Percentiles rank a stretch among this genome's conserved stretches.
Evolutionary conservation across 2,797 vertebrate genomes (phyloP).

Genomic region (Muraenolepis orangiensis): DNA sequence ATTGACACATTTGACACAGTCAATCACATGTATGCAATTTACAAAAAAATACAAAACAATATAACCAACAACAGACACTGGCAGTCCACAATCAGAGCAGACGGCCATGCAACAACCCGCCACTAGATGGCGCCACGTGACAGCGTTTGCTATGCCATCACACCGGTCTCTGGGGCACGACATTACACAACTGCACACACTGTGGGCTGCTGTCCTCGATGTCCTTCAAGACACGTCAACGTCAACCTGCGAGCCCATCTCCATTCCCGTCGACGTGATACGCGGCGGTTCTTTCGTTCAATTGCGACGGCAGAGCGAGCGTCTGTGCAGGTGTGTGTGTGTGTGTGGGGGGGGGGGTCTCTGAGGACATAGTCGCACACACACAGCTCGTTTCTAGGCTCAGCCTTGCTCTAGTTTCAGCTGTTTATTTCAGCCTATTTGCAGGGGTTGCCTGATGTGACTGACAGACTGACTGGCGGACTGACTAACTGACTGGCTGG

Average conservation of each 20-base stretch:
- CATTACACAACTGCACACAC: conserved; percentile 50
- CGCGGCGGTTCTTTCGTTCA: conserved; percentile 11
- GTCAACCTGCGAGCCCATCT: conserved; percentile 28
- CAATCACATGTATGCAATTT: background rate
- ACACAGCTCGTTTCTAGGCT: conserved; percentile 3
- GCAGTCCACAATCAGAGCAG: background rate
- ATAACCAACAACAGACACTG: background rate
- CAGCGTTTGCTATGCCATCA: conserved; percentile 20
- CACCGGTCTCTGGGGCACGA: conserved; percentile 38
- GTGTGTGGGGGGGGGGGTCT: conserved; percentile 7
- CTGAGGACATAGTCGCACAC: background rate
- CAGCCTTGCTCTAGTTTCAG: conserved; percentile 15
- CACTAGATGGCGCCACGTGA: conserved; percentile 66
- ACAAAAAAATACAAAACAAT: background rate
- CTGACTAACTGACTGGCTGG: no score
- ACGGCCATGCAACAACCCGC: conserved; percentile 8
- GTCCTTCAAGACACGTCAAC: conserved; percentile 41
- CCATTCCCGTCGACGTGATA: conserved; percentile 10
- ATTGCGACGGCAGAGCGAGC: conserved; percentile 18
- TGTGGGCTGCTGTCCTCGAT: conserved; percentile 38
- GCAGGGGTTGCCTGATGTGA: conserved; percentile 42
- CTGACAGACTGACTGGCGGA: conserved; percentile 43
- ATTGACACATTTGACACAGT: background rate
- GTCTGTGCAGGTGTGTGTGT: no score
- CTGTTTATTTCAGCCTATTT: conserved; percentile 42